Evolutionary conservation across 2,888 invertebrate genomes (phyloP).

Genomic region (Pseudeuparius sepicola): DNA sequence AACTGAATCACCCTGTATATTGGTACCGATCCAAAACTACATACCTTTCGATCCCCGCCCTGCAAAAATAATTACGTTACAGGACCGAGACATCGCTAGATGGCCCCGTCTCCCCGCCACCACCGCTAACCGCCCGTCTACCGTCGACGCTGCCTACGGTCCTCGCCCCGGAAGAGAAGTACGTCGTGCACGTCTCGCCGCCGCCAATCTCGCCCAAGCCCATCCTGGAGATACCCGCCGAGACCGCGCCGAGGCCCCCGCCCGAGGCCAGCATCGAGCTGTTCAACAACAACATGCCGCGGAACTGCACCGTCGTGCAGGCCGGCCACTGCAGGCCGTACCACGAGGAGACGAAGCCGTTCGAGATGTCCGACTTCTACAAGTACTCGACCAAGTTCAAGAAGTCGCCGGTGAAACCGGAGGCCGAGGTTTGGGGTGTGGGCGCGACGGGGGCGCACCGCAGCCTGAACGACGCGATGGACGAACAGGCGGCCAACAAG

Average conservation of each 20-base stretch:
- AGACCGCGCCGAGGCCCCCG: slow-evolving; percentile 36
- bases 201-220: slow-evolving; percentile 30
- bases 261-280: slow-evolving; percentile 34
- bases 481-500: slow-evolving; percentile 1
- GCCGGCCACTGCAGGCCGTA: slow-evolving; percentile 86
- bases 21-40: too few relatives aligned
- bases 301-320: slow-evolving; percentile 76
- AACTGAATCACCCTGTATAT: too few relatives aligned
- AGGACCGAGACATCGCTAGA: slow-evolving; percentile 40
- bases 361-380: slow-evolving; percentile 96
- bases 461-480: slow-evolving; percentile 6
- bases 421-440: too few relatives aligned
- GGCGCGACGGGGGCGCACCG: too few relatives aligned
- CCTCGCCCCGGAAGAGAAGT: slow-evolving; percentile 28
- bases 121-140: slow-evolving; percentile 27
- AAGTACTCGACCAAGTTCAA: slow-evolving; percentile 93
- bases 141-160: slow-evolving; percentile 28
- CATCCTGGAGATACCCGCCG: slow-evolving; percentile 38
- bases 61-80: too few relatives aligned
- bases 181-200: slow-evolving; percentile 20
- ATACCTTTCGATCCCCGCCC: too few relatives aligned
- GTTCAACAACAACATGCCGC: slow-evolving; percentile 58
- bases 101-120: slow-evolving; percentile 30
- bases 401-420: slow-evolving; percentile 47
- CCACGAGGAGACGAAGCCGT: slow-evolving; percentile 90